Percentiles rank a stretch among this genome's conserved stretches.
phyloP scores from a whole-genome alignment of 2,888 invertebrate genomes.

The Nysson spinosus region DNA sequence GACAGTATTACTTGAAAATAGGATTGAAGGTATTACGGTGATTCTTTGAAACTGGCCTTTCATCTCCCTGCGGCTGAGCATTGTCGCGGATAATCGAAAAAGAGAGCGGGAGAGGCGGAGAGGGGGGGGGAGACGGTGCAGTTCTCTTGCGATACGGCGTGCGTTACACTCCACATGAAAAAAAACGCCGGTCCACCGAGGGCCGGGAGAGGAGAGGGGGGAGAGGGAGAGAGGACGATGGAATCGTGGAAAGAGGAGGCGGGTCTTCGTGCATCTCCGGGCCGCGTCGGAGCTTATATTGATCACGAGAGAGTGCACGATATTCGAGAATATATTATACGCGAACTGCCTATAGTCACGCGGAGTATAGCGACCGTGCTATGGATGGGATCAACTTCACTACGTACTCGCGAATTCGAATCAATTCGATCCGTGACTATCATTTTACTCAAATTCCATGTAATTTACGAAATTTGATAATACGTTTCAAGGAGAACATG shows the following conservation, averaged over 20 bases:
- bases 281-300: constrained; percentile 72
- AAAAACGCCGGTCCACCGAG: too few relatives aligned
- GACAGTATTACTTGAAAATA: too few relatives aligned
- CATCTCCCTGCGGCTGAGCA: too few relatives aligned
- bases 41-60: too few relatives aligned
- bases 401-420: too few relatives aligned
- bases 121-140: constrained; percentile 29
- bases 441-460: too few relatives aligned
- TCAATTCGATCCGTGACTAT: too few relatives aligned
- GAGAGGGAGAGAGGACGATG: not conserved
- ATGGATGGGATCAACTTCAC: too few relatives aligned
- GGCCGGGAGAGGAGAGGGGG: too few relatives aligned
- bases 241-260: constrained; percentile 46
- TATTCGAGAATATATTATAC: constrained; percentile 69
- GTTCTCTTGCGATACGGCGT: constrained; percentile 60
- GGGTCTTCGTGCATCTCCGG: constrained; percentile 72
- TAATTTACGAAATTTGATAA: too few relatives aligned
- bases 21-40: too few relatives aligned
- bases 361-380: constrained; percentile 59
- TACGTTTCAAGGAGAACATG: too few relatives aligned
- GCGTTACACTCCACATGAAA: constrained; percentile 62
- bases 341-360: constrained; percentile 60
- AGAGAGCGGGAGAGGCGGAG: constrained; percentile 8
- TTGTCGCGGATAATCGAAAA: constrained; percentile 56
- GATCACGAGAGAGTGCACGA: constrained; percentile 73